Evolutionary conservation across 2,113 vertebrate genomes (phyloP).

Genomic region (Garra rufa): DNA sequence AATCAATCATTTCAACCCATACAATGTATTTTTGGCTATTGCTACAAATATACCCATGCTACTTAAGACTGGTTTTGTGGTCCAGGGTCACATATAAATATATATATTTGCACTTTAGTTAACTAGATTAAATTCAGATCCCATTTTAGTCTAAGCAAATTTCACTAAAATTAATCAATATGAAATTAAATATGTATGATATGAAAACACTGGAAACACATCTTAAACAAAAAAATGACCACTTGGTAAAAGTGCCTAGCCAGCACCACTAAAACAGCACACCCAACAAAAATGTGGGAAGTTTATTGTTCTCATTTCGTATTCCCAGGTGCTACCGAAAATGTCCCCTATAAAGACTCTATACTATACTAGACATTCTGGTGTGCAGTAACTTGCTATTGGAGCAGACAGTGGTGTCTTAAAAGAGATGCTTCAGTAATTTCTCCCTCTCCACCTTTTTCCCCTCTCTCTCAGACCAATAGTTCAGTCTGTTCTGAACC

Average conservation of each 20-base stretch:
- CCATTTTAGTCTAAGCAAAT: not conserved
- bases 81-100: no score
- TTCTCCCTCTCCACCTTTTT: not conserved
- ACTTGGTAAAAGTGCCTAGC: not conserved
- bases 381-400: not conserved
- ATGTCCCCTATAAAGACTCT: not conserved
- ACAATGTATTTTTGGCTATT: no score
- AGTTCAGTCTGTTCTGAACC: constrained; percentile 37
- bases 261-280: not conserved
- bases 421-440: constrained; percentile 12
- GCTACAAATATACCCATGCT: no score
- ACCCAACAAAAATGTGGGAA: not conserved
- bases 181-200: not conserved
- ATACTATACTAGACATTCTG: not conserved
- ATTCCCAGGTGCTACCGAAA: not conserved
- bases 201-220: not conserved
- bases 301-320: not conserved
- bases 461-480: not conserved
- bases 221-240: not conserved
- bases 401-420: not conserved
- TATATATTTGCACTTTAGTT: not conserved
- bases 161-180: not conserved
- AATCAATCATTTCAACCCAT: no score
- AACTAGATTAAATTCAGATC: not conserved
- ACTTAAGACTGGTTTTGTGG: no score